Evolutionary conservation across 2,888 invertebrate species (phyloP), one percentile per base, ranked within the genome.

Genomic region (Ochropleura leucogaster): DNA sequence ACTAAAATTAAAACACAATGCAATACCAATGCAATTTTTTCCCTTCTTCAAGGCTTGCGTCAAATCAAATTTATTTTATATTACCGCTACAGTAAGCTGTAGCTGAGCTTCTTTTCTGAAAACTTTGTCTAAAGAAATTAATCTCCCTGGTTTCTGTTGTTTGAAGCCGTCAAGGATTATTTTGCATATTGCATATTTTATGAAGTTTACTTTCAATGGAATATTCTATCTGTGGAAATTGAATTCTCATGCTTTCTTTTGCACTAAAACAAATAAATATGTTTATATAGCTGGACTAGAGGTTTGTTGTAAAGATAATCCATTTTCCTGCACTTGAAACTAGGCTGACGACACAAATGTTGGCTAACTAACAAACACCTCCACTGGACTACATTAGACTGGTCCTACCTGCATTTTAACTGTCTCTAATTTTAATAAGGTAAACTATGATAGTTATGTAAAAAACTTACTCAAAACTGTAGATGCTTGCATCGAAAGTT

Each of bases 391-490:
- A 49, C 16, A 30, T 30, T 30, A 30, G 30, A 57, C 40, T 16
- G 8, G 16, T 5, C 1, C 6, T 59, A 59, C 4, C 12, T 59
- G 40, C 4, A 30, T 59, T 59, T 59, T 8, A 40, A 8, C 4
- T 59, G 40, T 40, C 16, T 59, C 40, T 16, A 16, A 40, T 57
- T 30, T 20, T 57, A 20, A 18, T 20, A 10, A 55, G 20, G 10
- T 10, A 4, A 55, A 20, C 1, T 1, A 1, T 9, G 4, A 53
- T 5, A 42, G n/a, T 18, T 18, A 51, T 49, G 30, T 62, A 5
- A 74, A 76, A 46, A 74, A 40, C 97, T 97, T 93, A 98, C 98
- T 98, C 90, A 97, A 96, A 40, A 98, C 97, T 0, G 98, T 97
- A 5, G 98, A 97, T 16, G 97, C 96, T 76, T 97, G 96, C 89